Evolutionary conservation across 1,140 invertebrate species (phyloP), one percentile per base, ranked within the genome.

Genomic region (Eufriesea mexicana): DNA sequence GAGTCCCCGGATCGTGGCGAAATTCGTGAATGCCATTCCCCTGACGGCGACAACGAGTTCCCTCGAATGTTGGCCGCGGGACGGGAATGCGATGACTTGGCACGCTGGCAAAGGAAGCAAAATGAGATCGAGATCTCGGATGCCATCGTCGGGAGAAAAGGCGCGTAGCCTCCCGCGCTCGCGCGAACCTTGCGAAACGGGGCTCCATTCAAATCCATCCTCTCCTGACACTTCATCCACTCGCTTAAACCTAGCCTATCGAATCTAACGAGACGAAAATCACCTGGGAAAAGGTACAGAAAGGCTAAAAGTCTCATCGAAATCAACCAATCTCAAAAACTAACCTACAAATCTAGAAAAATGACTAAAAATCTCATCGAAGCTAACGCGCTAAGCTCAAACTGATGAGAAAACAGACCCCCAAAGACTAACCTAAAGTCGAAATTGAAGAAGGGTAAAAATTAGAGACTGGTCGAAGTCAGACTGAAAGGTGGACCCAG

Each of bases 31-130:
- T 49, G 45, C 73, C 72, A 59, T 73, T 73, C 55, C 55, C 7
- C 54, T 45, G 55, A 59, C 54, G 42, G 23, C 16, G 2, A 12
- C 23, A 23, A 23, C 35, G 10, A 66, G 42, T 71, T 54, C 49
- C 49, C 47, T 35, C 55, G 72, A 28, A 75, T 62, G 55, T 62
- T 75, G 42, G 70, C 12, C 57, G 20, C 45, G 67, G 47, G 1
- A 47, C 70, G 59, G n/a, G 71, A 66, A 81, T 74, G 79, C 47
- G 49, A 66, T 45, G 49, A 66, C 79, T 81, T 45, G 70, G 70
- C 64, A 49, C 79, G 49, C 47, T 51, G 67, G 68, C 55, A 68
- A 79, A 71, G 79, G 84, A 71, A 80, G 70, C 73, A 77, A 77
- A 82, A 77, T 8, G 23, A 55, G 54, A 47, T 49, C 61, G 25